Conservation (phyloP, 2,113 vertebrate species). For the Rhodinocichla rosea region DNA sequence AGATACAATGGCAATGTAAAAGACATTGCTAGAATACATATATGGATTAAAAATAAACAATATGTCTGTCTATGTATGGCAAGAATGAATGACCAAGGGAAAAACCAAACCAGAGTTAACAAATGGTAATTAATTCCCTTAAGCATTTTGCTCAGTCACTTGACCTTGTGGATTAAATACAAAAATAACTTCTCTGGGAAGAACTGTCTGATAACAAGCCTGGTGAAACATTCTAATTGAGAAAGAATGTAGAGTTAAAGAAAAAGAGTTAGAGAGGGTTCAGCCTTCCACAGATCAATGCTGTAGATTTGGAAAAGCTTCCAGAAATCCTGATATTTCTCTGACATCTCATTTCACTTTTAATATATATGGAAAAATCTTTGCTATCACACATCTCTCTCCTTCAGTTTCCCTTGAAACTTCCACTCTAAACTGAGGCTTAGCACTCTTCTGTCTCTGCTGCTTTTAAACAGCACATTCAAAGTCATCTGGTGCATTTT, state of each 20-base stretch:
- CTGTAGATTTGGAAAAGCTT: neutral
- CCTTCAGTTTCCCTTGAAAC: neutral
- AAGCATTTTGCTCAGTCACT: neutral
- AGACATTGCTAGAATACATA: neutral
- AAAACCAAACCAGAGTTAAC: neutral
- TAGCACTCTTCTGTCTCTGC: neutral
- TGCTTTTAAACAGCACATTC: neutral
- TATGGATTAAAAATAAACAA: neutral
- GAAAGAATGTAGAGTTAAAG: neutral
- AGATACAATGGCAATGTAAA: neutral
- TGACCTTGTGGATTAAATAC: neutral
- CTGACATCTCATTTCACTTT: conserved; percentile 4
- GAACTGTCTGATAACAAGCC: neutral
- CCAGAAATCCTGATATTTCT: neutral
- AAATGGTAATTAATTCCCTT: neutral
- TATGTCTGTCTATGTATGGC: neutral
- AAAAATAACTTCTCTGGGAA: neutral
- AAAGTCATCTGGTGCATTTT: neutral
- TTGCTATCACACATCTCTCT: neutral
- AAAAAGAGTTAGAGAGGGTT: neutral
- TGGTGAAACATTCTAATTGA: neutral
- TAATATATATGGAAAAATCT: neutral
- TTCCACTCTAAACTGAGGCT: neutral
- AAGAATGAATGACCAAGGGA: neutral
- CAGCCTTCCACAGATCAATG: conserved; percentile 5